Evolutionary conservation across 2,113 vertebrate genomes (phyloP).

Genomic region (Neotoma lepida): DNA sequence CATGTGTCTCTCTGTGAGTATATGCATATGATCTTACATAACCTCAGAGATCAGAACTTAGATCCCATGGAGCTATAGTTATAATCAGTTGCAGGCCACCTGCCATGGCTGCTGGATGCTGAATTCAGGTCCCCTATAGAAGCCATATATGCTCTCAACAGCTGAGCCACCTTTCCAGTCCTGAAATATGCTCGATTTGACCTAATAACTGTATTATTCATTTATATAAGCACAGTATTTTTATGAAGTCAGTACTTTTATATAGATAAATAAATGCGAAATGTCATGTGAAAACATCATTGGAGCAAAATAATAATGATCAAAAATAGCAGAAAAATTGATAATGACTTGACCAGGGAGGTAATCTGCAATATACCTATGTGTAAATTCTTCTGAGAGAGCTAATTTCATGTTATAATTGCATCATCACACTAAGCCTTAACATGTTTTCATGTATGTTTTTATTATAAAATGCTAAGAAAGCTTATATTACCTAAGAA

Average conservation of each 20-base stretch:
- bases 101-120: too few relatives aligned
- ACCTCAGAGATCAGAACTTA: background rate
- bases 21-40: background rate
- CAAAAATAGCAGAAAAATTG: background rate
- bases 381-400: background rate
- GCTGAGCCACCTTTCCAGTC: background rate
- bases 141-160: background rate
- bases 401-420: background rate
- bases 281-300: background rate
- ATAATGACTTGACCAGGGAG: background rate
- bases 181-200: background rate
- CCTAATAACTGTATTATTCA: background rate
- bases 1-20: too few relatives aligned
- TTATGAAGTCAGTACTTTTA: background rate
- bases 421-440: background rate
- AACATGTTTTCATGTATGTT: background rate
- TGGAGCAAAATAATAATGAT: background rate
- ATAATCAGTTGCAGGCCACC: background rate
- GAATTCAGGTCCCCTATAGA: too few relatives aligned
- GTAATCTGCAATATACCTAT: background rate
- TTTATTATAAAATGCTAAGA: background rate
- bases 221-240: background rate
- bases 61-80: background rate
- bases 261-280: background rate
- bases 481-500: background rate